Evolutionary conservation across 1,140 invertebrate genomes (phyloP).

Genomic region (Halyomorpha halys): DNA sequence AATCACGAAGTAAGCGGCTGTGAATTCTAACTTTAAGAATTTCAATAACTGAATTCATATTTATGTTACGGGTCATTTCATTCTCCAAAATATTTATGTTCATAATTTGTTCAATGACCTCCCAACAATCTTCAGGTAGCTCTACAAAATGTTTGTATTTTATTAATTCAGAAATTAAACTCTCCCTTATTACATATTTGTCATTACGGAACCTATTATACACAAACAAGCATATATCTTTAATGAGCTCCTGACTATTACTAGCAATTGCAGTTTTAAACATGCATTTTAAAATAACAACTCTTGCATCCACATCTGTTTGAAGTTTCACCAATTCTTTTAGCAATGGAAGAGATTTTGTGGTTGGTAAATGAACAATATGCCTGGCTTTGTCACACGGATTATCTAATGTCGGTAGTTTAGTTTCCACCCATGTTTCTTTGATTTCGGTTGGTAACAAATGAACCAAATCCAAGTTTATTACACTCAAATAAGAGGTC

Average conservation of each 20-base stretch:
- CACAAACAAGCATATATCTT: neutral
- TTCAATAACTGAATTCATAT: neutral
- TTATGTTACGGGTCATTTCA: neutral
- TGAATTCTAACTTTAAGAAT: neutral
- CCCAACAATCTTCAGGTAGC: neutral
- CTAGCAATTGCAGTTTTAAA: neutral
- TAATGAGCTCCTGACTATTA: neutral
- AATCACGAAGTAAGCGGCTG: neutral
- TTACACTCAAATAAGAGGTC: neutral
- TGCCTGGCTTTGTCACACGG: neutral
- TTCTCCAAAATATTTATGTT: constrained; percentile 9
- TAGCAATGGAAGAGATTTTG: neutral
- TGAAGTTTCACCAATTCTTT: neutral
- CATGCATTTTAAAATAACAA: neutral
- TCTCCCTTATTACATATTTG: neutral
- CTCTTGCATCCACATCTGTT: neutral
- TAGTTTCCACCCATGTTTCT: constrained; percentile 6
- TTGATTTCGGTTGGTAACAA: neutral
- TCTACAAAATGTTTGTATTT: neutral
- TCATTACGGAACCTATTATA: neutral
- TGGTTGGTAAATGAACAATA: neutral
- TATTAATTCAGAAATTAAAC: neutral
- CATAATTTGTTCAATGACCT: constrained; percentile 8
- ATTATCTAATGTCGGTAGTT: neutral
- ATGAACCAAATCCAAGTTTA: neutral